Evolutionary conservation across 2,888 invertebrate genomes (phyloP).

Genomic region (Maniola hyperantus): DNA sequence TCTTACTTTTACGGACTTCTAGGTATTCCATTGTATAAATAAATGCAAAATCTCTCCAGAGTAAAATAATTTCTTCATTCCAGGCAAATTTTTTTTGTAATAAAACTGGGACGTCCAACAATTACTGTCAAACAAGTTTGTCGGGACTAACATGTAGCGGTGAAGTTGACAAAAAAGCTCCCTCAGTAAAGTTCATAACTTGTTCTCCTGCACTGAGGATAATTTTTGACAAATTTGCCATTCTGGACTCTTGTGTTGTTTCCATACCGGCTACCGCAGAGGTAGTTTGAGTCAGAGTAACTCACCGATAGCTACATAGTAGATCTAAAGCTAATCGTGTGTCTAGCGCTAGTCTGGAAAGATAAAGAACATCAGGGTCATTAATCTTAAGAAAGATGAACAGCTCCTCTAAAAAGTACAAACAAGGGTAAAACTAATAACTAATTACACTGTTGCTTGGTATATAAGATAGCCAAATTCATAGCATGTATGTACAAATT

Average conservation of each 20-base stretch:
- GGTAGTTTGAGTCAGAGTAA: too few species aligned
- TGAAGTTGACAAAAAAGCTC: conserved; percentile 7
- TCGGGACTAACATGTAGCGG: neutral
- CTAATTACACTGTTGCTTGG: neutral
- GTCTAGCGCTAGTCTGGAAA: too few species aligned
- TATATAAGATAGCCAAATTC: too few species aligned
- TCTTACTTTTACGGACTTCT: too few species aligned
- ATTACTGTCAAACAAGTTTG: conserved; percentile 13
- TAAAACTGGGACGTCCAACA: neutral
- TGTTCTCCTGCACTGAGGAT: neutral
- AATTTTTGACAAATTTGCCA: neutral
- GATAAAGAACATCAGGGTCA: too few species aligned
- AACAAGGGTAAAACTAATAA: too few species aligned
- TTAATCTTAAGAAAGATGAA: too few species aligned
- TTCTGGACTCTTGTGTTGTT: neutral
- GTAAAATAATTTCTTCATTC: neutral
- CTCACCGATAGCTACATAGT: too few species aligned
- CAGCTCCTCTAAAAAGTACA: too few species aligned
- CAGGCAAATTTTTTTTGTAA: neutral
- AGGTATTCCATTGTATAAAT: neutral
- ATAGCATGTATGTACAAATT: too few species aligned
- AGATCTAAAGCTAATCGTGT: too few species aligned
- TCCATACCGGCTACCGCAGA: too few species aligned
- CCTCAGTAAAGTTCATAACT: neutral
- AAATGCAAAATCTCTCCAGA: neutral